These are phyloP conservation scores for Lithophane socia DNA, from an alignment of 2,888 invertebrate species.

Conservation along the genomic window DNA sequence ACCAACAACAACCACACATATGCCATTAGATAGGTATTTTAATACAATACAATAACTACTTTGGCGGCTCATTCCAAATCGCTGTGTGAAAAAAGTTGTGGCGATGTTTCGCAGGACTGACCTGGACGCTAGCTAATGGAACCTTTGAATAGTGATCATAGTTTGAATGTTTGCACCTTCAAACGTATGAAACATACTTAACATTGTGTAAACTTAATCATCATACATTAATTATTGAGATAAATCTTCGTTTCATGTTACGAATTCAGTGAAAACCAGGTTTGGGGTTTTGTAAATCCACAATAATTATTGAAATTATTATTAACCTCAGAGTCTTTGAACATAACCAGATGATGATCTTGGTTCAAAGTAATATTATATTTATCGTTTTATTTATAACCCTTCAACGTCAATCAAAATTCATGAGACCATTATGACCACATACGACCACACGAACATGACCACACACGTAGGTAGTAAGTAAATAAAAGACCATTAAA, in stretches of 20 bases:
- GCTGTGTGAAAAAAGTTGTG: too few relatives aligned
- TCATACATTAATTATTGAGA: slow-evolving; percentile 2
- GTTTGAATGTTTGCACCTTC: too few relatives aligned
- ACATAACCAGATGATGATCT: background rate
- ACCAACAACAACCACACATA: too few relatives aligned
- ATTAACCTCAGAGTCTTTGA: background rate
- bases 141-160: too few relatives aligned
- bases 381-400: background rate
- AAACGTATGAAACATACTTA: background rate
- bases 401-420: background rate
- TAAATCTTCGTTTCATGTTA: slow-evolving; percentile 5
- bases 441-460: too few relatives aligned
- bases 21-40: too few relatives aligned
- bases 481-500: too few relatives aligned
- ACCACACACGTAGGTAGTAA: too few relatives aligned
- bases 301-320: background rate
- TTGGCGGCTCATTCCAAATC: too few relatives aligned
- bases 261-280: background rate
- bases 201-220: background rate
- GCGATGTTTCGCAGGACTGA: too few relatives aligned
- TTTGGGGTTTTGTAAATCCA: slow-evolving; percentile 6
- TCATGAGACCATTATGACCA: background rate
- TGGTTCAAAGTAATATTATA: background rate
- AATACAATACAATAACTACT: too few relatives aligned
- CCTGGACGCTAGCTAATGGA: too few relatives aligned